These are phyloP conservation scores for Crepidodera aurea DNA, from an alignment of 2,888 invertebrate genomes.

Conservation along the genomic window DNA sequence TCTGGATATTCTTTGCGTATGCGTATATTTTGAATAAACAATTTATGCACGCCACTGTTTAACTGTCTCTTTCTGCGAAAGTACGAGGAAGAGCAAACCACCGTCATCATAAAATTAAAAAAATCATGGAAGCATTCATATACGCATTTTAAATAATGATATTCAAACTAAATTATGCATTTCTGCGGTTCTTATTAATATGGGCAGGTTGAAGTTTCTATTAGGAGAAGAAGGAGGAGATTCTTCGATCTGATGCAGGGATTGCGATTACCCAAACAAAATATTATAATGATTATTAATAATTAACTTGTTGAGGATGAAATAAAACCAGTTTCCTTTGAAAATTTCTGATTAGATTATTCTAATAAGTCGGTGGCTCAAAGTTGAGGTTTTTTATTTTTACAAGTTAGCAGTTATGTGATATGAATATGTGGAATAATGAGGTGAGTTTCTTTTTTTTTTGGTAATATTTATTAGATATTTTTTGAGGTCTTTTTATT, in stretches of 20 bases:
- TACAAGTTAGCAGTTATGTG: not conserved
- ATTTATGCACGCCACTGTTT: not conserved
- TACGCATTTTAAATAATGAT: conserved; percentile 2
- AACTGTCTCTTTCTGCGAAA: conserved; percentile 4
- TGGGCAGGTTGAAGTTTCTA: not conserved
- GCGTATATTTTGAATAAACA: no score
- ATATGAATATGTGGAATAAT: conserved; percentile 8
- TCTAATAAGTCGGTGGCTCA: not conserved
- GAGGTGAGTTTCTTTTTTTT: conserved; percentile 13
- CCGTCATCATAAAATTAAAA: not conserved
- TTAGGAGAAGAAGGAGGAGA: not conserved
- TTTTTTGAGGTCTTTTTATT: no score
- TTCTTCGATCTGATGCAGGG: not conserved
- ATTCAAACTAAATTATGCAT: not conserved
- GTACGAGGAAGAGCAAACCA: conserved; percentile 8
- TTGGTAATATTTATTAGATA: no score
- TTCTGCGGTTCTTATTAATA: not conserved
- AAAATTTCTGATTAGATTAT: conserved; percentile 7
- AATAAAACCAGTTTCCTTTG: conserved; percentile 17
- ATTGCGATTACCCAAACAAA: not conserved
- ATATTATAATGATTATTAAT: not conserved
- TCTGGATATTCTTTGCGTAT: no score
- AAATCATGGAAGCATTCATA: conserved; percentile 14
- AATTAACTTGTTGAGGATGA: not conserved
- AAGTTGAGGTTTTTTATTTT: not conserved